These are phyloP conservation scores for Apocrypta bakeri DNA, from an alignment of 1,140 invertebrate genomes.

Conservation along the genomic window DNA sequence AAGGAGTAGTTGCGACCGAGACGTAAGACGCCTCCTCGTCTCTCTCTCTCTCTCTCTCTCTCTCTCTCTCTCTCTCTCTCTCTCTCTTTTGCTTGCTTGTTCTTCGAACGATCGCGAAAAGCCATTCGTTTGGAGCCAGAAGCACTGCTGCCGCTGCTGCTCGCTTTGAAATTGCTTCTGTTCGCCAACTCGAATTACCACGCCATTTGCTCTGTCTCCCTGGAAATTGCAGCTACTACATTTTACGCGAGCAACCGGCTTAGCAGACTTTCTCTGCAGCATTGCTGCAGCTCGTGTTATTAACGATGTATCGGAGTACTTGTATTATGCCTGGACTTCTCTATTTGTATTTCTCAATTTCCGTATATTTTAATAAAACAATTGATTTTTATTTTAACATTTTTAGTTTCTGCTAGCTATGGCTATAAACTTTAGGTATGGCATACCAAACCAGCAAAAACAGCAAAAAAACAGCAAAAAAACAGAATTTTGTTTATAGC, in stretches of 20 bases:
- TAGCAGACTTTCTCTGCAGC: not conserved
- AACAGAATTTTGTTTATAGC: too few species aligned
- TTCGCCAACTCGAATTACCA: conserved; percentile 18
- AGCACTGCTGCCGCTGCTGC: conserved; percentile 15
- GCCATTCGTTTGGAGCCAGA: conserved; percentile 27
- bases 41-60: conserved; percentile 9
- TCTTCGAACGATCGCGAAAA: conserved; percentile 21
- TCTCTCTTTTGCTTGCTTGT: not conserved
- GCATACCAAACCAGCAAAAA: too few species aligned
- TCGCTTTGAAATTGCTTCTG: conserved; percentile 22
- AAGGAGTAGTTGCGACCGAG: not conserved
- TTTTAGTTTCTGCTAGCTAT: too few species aligned
- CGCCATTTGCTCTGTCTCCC: conserved; percentile 18
- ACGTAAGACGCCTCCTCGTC: conserved; percentile 3
- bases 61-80: not conserved
- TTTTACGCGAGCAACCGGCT: not conserved
- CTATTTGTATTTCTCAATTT: too few species aligned
- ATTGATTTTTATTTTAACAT: too few species aligned
- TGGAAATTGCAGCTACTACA: conserved; percentile 2
- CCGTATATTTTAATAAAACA: too few species aligned
- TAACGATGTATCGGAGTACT: not conserved
- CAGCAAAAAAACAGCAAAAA: too few species aligned
- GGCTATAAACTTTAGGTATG: too few species aligned
- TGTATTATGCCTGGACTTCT: too few species aligned
- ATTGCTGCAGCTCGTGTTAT: not conserved